Conservation (phyloP, 1,140 invertebrate genomes). For the Elysia chlorotica region DNA sequence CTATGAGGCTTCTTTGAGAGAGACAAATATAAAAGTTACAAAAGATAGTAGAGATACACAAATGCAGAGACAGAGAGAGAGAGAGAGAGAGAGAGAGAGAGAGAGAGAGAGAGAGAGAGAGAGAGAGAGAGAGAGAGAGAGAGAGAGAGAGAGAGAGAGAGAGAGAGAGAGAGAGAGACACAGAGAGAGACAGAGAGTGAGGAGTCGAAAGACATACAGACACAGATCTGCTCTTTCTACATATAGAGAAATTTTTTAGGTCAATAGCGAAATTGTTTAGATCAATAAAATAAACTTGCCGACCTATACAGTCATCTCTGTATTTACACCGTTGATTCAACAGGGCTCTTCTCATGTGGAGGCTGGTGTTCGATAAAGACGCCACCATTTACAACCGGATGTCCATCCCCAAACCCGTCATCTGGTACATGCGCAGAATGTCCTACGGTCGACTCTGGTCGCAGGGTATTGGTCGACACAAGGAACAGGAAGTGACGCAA, state of each 20-base stretch:
- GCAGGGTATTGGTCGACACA: conserved; percentile 37
- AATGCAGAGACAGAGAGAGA: neutral
- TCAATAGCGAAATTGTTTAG: too few species aligned
- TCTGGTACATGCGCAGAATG: conserved; percentile 27
- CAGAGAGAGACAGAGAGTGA: too few species aligned
- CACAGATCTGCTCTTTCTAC: too few species aligned
- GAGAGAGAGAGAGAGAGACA: too few species aligned
- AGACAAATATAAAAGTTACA: neutral
- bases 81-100: too few species aligned
- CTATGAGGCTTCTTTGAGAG: neutral
- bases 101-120: too few species aligned
- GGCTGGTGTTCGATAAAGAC: neutral
- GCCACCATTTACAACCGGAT: conserved; percentile 3
- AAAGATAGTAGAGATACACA: neutral
- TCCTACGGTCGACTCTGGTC: conserved; percentile 9
- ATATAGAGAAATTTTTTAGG: too few species aligned
- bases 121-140: too few species aligned
- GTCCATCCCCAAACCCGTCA: neutral
- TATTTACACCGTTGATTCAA: neutral
- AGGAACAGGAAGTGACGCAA: conserved; percentile 24
- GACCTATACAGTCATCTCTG: too few species aligned
- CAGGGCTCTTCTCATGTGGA: conserved; percentile 6
- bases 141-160: too few species aligned
- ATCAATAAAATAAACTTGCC: too few species aligned
- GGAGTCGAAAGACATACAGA: too few species aligned